Base-by-base conservation (phyloP, 2,888 invertebrate species). In the Dioctria rufipes region DNA sequence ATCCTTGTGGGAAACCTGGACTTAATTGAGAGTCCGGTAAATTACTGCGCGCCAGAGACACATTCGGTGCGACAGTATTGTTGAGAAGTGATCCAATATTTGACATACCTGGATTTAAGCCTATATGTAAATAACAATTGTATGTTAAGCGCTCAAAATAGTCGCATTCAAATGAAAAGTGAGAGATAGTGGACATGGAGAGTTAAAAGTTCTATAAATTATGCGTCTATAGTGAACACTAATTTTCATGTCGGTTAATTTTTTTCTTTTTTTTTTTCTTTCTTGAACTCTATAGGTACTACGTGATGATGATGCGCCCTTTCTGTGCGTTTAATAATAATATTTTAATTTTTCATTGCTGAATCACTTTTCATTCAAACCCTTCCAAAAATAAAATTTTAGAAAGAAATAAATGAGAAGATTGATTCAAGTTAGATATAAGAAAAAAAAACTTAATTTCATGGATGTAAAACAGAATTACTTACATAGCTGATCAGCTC, bases 61-160 rank as follows among this genome's bases (percentile, higher is more conserved):
- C 97, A 89, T 98, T 98, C 80, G 96, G 96, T 83, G 96, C 95
- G 79, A 89, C 89, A 69, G 94, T 94, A 85, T 94, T 94, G 87
- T 95, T 95, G 86, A 97, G 91, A 84, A 98, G 91, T 83, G 94
- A 95, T 87, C 94, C 95, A 85, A 97, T 95, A 86, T 95, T 96
- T 83, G 87, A 87, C 49, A 88, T 85, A 83, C 87, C 87, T 73
- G 89, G 86, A 86, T 88, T 89, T 54, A 89, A 86, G 71, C 80
- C 80, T 80, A 80, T 73, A 73, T 73, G 71, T 73, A 80, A 80
- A 82, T 80, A 81, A 75, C 66, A 77, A 75, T 79, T 82, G 73
- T 79, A 79, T 80, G 78, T 80, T 82, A 82, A 82, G 80, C 78
- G 80, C 37, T 78, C 51, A 80, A 71, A 71, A 73, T 65, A 80